Evolutionary conservation across 37 sponge, comb jelly and placozoan species (phyloP).

Genomic region (Petrosia ficiformis): DNA sequence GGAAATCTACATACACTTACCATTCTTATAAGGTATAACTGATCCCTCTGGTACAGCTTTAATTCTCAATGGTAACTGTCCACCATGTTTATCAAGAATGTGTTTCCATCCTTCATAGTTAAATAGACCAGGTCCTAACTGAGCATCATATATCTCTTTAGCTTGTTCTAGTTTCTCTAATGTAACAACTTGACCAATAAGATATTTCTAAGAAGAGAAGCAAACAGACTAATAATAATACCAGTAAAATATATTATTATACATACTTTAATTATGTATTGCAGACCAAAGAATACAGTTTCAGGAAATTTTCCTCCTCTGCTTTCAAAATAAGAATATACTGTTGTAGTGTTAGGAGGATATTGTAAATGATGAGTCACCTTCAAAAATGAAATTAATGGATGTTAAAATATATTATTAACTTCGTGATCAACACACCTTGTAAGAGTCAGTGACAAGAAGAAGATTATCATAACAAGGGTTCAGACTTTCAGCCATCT

Average conservation of each 20-base stretch:
- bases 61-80: slow-evolving; percentile 75
- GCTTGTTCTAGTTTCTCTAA: slow-evolving; percentile 88
- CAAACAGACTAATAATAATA: background rate
- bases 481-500: background rate
- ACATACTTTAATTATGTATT: slow-evolving; percentile 40
- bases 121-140: slow-evolving; percentile 81
- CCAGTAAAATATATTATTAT: background rate
- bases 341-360: slow-evolving; percentile 72
- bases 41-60: slow-evolving; percentile 90
- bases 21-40: slow-evolving; percentile 76
- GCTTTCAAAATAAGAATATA: slow-evolving; percentile 91
- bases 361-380: slow-evolving; percentile 85
- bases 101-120: slow-evolving; percentile 87
- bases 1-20: slow-evolving; percentile 35
- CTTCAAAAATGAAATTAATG: slow-evolving; percentile 18
- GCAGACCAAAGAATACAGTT: slow-evolving; percentile 85
- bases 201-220: slow-evolving; percentile 48
- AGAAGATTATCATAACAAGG: slow-evolving; percentile 71
- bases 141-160: slow-evolving; percentile 65
- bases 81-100: slow-evolving; percentile 81
- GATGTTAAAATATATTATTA: background rate
- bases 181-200: slow-evolving; percentile 84
- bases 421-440: slow-evolving; percentile 41
- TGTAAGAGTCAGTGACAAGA: slow-evolving; percentile 80
- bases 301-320: slow-evolving; percentile 82